Evolutionary conservation across 2,113 vertebrate species (phyloP).

Genomic region (Thamnaconus septentrionalis): DNA sequence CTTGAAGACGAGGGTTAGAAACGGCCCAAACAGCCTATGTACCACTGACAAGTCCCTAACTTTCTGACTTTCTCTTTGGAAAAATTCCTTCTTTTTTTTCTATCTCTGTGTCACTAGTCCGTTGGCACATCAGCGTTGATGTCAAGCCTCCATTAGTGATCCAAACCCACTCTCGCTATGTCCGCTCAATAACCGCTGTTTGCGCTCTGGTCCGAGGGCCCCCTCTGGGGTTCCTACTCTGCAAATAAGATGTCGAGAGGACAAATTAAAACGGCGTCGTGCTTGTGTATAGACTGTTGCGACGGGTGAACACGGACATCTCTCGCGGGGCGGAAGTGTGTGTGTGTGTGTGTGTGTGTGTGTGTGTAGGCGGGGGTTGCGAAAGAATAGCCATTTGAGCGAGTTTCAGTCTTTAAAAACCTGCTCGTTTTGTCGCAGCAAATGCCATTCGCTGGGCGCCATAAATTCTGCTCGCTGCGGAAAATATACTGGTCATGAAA

Average conservation of each 20-base stretch:
- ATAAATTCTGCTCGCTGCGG: background rate
- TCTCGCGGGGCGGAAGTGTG: background rate
- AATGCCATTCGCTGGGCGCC: background rate
- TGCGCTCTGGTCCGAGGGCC: constrained; percentile 23
- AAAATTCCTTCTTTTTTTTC: background rate
- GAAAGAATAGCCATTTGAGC: too few relatives aligned
- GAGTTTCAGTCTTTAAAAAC: too few relatives aligned
- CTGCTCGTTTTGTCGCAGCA: too few relatives aligned
- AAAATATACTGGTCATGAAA: background rate
- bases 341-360: too few relatives aligned
- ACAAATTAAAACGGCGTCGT: constrained; percentile 52
- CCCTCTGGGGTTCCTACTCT: constrained; percentile 21
- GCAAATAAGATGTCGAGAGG: constrained; percentile 59
- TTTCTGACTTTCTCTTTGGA: background rate
- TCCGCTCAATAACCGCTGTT: constrained; percentile 49
- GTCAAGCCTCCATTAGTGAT: constrained; percentile 35
- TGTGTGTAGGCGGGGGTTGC: background rate
- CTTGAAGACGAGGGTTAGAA: too few relatives aligned
- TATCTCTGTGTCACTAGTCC: constrained; percentile 11
- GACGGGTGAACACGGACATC: constrained; percentile 25
- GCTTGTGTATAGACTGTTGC: constrained; percentile 40
- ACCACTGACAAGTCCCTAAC: too few relatives aligned
- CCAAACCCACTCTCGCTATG: too few relatives aligned
- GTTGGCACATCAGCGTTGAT: constrained; percentile 34
- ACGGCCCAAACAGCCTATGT: too few relatives aligned